A percentile compares a stretch with the other conserved stretches of the same genome.
Evolutionary conservation across 2,888 invertebrate genomes (phyloP).

Genomic region (Brachycybe producta): DNA sequence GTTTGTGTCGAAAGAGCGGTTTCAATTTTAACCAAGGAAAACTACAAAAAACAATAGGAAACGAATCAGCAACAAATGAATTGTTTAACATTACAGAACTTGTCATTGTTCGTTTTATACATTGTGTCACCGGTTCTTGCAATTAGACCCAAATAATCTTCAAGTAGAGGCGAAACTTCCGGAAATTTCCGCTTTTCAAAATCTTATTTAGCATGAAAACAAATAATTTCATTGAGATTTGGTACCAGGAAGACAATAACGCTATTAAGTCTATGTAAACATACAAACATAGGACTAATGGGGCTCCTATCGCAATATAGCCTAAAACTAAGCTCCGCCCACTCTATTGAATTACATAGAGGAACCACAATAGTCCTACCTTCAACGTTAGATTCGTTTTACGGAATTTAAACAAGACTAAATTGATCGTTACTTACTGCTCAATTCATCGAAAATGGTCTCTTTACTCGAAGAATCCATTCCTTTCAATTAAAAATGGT

Average conservation of each 20-base stretch:
- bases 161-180: slow-evolving; percentile 74
- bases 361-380: too few relatives aligned
- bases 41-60: slow-evolving; percentile 23
- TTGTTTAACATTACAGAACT: slow-evolving; percentile 14
- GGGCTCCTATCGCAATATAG: too few relatives aligned
- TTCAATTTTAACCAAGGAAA: slow-evolving; percentile 84
- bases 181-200: slow-evolving; percentile 52
- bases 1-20: slow-evolving; percentile 73
- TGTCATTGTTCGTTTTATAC: slow-evolving; percentile 24
- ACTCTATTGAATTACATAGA: too few relatives aligned
- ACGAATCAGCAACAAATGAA: not conserved
- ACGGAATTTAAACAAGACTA: too few relatives aligned
- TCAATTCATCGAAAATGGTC: slow-evolving; percentile 16
- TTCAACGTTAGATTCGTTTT: too few relatives aligned
- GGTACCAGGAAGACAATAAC: not conserved
- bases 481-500: not conserved
- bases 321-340: too few relatives aligned
- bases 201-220: slow-evolving; percentile 23
- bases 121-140: slow-evolving; percentile 89
- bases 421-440: slow-evolving; percentile 12
- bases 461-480: slow-evolving; percentile 14
- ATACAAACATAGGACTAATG: too few relatives aligned
- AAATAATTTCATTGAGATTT: slow-evolving; percentile 4
- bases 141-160: slow-evolving; percentile 77
- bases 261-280: not conserved